A percentile compares a stretch with the other conserved stretches of the same genome.
Evolutionary conservation across 2,113 vertebrate genomes (phyloP).

Genomic region (Alouatta palliata): DNA sequence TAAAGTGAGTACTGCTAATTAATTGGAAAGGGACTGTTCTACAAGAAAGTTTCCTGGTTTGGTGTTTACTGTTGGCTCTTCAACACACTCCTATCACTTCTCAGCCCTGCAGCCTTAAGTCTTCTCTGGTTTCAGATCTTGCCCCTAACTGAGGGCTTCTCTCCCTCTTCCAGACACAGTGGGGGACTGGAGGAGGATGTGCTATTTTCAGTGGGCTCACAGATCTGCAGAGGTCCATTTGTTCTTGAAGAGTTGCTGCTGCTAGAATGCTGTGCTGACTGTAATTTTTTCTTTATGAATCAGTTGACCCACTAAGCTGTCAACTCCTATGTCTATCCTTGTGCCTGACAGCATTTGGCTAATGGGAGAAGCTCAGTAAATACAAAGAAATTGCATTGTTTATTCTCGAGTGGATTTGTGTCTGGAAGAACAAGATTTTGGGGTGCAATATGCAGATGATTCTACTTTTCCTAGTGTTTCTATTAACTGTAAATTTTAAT

Average conservation of each 20-base stretch:
- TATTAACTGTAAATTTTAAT: not conserved
- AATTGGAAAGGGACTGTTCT: not conserved
- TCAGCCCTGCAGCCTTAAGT: not conserved
- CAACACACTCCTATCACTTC: too few relatives aligned
- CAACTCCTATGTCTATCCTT: too few relatives aligned
- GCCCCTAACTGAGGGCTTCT: not conserved
- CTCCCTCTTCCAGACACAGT: not conserved
- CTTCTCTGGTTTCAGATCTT: not conserved
- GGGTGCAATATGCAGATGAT: not conserved
- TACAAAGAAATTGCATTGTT: not conserved
- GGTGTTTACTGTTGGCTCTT: not conserved
- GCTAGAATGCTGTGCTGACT: not conserved
- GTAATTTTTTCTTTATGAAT: not conserved
- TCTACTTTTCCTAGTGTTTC: not conserved
- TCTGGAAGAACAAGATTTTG: not conserved
- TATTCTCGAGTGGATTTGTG: not conserved
- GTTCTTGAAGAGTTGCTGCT: not conserved
- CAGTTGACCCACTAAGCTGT: not conserved
- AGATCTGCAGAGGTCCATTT: not conserved
- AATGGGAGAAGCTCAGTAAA: not conserved
- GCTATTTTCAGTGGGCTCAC: not conserved
- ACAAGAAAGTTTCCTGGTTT: not conserved
- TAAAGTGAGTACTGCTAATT: not conserved
- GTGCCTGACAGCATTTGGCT: not conserved
- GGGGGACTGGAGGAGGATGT: not conserved